Conservation (phyloP, 2,113 vertebrate genomes). For the Megaleporinus macrocephalus region DNA sequence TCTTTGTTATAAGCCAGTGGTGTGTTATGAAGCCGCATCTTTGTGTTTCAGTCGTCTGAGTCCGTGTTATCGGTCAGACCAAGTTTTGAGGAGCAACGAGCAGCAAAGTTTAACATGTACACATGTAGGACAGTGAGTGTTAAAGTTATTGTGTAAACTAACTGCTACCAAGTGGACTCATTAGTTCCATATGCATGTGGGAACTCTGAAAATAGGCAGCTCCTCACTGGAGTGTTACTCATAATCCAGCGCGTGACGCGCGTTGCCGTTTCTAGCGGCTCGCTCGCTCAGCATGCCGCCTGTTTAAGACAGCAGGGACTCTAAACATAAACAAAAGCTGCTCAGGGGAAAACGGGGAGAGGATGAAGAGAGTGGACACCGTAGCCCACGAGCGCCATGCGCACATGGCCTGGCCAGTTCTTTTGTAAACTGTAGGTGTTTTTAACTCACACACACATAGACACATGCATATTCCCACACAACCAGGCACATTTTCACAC, state of each 20-base stretch:
- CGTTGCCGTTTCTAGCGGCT: background rate
- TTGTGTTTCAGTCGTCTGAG: no score
- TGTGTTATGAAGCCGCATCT: no score
- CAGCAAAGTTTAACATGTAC: no score
- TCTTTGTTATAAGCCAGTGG: no score
- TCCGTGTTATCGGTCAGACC: no score
- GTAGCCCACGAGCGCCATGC: conserved; percentile 8
- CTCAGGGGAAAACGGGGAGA: background rate
- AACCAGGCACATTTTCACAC: background rate
- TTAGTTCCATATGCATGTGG: background rate
- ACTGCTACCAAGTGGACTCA: background rate
- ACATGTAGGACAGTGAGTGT: background rate
- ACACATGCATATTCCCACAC: background rate
- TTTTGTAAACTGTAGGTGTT: background rate
- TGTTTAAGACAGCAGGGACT: background rate
- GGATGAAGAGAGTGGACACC: conserved; percentile 9
- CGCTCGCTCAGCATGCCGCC: background rate
- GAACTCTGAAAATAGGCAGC: background rate
- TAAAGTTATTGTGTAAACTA: background rate
- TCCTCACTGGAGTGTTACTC: background rate
- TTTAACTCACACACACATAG: background rate
- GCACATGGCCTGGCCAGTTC: conserved; percentile 9
- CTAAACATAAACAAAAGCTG: conserved; percentile 19
- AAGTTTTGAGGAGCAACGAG: no score
- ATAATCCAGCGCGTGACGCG: conserved; percentile 2